These are phyloP conservation scores for Cephus runcator DNA, from an alignment of 2,888 invertebrate species.

Conservation along the genomic window DNA sequence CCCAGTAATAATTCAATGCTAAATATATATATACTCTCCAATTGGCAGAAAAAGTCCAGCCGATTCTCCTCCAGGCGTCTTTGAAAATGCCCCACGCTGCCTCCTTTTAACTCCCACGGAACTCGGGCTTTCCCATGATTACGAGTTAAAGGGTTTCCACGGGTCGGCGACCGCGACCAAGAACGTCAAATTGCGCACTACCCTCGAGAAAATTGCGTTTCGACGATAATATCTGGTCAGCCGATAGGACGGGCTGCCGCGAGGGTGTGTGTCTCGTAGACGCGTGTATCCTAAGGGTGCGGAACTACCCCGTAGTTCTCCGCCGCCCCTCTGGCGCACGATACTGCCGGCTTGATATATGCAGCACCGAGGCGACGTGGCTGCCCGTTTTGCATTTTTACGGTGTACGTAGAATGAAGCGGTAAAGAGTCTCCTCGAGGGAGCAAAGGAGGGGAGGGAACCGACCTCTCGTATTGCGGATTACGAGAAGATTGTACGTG, in stretches of 20 bases:
- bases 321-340: constrained; percentile 21
- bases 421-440: constrained; percentile 39
- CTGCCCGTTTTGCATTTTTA: constrained; percentile 44
- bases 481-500: not conserved
- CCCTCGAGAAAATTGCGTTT: constrained; percentile 39
- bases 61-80: not conserved
- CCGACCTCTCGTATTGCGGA: not conserved
- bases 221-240: constrained; percentile 39
- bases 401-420: constrained; percentile 41
- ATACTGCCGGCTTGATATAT: constrained; percentile 31
- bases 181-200: constrained; percentile 33
- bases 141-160: not conserved
- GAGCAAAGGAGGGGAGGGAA: not conserved
- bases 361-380: constrained; percentile 34
- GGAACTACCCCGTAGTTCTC: constrained; percentile 25
- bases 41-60: not conserved
- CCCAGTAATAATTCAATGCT: not conserved
- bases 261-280: not conserved
- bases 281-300: constrained; percentile 16
- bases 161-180: constrained; percentile 6
- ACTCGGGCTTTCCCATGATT: not conserved
- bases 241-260: constrained; percentile 32
- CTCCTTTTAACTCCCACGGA: not conserved
- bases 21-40: not conserved
- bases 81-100: too few species aligned